These are phyloP conservation scores for Mactromeris polynyma DNA, from an alignment of 2,888 invertebrate genomes.

Conservation along the genomic window DNA sequence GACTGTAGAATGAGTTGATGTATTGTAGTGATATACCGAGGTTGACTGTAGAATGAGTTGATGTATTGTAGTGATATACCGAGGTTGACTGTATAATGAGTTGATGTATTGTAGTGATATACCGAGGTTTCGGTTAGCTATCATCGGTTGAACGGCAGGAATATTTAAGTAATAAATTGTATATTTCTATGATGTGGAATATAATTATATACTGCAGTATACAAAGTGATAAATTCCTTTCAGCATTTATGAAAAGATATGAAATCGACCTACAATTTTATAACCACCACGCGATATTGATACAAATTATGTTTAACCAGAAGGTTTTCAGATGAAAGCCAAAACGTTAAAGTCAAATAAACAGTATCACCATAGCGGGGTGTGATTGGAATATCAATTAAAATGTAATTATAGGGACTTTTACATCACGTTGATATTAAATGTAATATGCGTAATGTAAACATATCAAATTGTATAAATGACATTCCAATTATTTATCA, in stretches of 20 bases:
- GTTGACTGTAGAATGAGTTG: too few relatives aligned
- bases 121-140: too few relatives aligned
- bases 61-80: too few relatives aligned
- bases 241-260: neutral
- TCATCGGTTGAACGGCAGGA: neutral
- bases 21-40: too few relatives aligned
- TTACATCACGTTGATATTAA: neutral
- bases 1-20: too few relatives aligned
- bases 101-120: too few relatives aligned
- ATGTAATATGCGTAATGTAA: neutral
- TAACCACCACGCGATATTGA: neutral
- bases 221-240: neutral
- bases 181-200: neutral
- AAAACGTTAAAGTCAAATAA: neutral
- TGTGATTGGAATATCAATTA: constrained; percentile 5
- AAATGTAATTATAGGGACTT: neutral
- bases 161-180: neutral
- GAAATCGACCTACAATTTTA: neutral
- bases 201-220: neutral
- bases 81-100: too few relatives aligned
- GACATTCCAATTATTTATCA: neutral
- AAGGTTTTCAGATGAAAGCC: neutral
- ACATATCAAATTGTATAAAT: constrained; percentile 14
- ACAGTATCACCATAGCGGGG: neutral
- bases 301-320: neutral